Percentiles rank a stretch among this genome's conserved stretches.
These are phyloP conservation scores for Podocnemis expansa DNA, from an alignment of 2,113 vertebrate species.

Conservation along the genomic window DNA sequence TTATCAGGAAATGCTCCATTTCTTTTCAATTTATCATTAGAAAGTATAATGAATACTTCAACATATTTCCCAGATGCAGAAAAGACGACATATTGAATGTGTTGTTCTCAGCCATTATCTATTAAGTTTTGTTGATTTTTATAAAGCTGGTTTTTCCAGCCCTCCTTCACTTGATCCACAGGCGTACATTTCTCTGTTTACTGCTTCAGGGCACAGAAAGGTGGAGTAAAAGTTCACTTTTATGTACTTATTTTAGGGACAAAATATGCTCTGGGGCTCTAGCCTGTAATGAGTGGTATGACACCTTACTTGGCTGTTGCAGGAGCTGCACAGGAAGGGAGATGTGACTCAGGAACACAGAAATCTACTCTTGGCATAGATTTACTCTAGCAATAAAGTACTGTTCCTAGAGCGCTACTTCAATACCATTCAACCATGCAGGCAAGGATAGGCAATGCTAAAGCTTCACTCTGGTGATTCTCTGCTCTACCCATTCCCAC, in stretches of 20 bases:
- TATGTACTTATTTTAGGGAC: background rate
- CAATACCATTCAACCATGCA: background rate
- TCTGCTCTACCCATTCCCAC: background rate
- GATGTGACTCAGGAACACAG: background rate
- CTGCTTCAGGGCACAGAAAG: background rate
- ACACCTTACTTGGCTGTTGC: background rate
- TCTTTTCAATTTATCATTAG: conserved; percentile 13
- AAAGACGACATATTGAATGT: background rate
- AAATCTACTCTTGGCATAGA: conserved; percentile 19
- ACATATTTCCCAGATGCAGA: conserved; percentile 2
- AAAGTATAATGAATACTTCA: conserved; percentile 51
- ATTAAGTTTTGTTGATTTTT: background rate
- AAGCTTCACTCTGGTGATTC: background rate
- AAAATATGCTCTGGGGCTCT: background rate
- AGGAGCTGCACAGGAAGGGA: conserved; percentile 1
- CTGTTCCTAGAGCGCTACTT: background rate
- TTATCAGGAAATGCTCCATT: conserved; percentile 43
- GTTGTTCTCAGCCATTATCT: conserved; percentile 19
- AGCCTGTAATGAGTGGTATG: background rate
- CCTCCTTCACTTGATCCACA: background rate
- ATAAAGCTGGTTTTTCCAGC: background rate
- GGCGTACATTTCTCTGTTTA: background rate
- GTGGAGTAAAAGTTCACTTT: background rate
- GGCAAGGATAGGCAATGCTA: background rate
- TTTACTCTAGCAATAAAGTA: conserved; percentile 33